Evolutionary conservation across 2,797 vertebrate genomes (phyloP).

Genomic region (Gadopsis marmoratus): DNA sequence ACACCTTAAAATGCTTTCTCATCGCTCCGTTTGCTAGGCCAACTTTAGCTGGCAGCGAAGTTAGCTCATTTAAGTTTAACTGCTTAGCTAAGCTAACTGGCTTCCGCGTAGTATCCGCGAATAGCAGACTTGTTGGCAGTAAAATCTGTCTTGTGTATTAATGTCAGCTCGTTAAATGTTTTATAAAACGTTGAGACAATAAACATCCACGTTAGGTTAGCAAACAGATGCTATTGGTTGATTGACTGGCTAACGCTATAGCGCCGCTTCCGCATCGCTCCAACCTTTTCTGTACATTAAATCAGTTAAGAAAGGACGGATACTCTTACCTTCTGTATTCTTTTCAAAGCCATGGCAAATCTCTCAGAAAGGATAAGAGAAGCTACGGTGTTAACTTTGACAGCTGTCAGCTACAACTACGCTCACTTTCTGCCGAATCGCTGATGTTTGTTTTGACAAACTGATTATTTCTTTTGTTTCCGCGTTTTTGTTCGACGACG

Average conservation of each 20-base stretch:
- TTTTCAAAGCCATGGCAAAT: slow-evolving; percentile 82
- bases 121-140: too few species aligned
- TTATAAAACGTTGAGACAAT: not conserved
- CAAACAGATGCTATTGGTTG: slow-evolving; percentile 38
- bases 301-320: slow-evolving; percentile 18
- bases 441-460: slow-evolving; percentile 74
- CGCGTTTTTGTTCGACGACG: slow-evolving; percentile 76
- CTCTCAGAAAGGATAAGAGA: not conserved
- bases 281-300: slow-evolving; percentile 31
- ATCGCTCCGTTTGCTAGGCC: slow-evolving; percentile 7
- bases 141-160: not conserved
- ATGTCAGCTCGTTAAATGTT: accelerated
- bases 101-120: not conserved
- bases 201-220: slow-evolving; percentile 4
- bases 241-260: slow-evolving; percentile 38
- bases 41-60: slow-evolving; percentile 33
- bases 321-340: slow-evolving; percentile 82
- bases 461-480: slow-evolving; percentile 79
- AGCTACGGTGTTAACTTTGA: slow-evolving; percentile 30
- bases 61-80: slow-evolving; percentile 30
- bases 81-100: slow-evolving; percentile 7
- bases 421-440: slow-evolving; percentile 62
- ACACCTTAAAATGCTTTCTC: not conserved
- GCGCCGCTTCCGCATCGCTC: slow-evolving; percentile 51
- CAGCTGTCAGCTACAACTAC: slow-evolving; percentile 59